These are phyloP conservation scores for Fratercula arctica DNA, from an alignment of 2,797 vertebrate genomes.

Conservation along the genomic window DNA sequence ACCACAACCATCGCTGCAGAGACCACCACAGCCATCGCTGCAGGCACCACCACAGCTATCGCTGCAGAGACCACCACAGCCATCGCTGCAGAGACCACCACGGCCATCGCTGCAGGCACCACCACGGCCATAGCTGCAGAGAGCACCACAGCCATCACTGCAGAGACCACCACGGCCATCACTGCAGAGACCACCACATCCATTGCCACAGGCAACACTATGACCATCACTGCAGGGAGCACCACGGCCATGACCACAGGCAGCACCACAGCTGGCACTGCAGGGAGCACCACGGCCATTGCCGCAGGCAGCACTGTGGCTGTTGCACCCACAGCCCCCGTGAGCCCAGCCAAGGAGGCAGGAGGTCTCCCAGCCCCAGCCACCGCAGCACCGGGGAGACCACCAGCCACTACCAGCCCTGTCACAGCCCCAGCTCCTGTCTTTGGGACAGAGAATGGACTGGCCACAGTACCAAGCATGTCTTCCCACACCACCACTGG, in stretches of 20 bases:
- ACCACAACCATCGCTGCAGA: rapidly evolving
- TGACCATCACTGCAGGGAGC: too few species aligned
- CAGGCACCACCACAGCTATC: not conserved
- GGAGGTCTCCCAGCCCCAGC: not conserved
- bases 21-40: rapidly evolving
- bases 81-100: not conserved
- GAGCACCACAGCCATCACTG: not conserved
- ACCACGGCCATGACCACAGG: not conserved
- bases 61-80: rapidly evolving
- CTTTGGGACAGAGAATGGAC: not conserved
- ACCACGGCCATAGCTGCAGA: too few species aligned
- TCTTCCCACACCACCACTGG: not conserved
- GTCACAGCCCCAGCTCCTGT: not conserved
- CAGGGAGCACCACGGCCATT: not conserved
- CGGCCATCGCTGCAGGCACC: too few species aligned
- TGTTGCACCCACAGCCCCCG: not conserved
- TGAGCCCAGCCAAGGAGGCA: rapidly evolving
- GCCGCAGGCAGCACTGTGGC: rapidly evolving
- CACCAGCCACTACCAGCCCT: not conserved
- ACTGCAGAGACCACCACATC: not conserved
- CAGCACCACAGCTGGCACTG: not conserved
- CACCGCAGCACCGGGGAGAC: rapidly evolving
- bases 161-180: not conserved
- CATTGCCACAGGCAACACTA: too few species aligned
- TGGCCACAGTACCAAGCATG: not conserved